phyloP scores from a whole-genome alignment of 1,140 invertebrate genomes.

The Diprion similis region DNA sequence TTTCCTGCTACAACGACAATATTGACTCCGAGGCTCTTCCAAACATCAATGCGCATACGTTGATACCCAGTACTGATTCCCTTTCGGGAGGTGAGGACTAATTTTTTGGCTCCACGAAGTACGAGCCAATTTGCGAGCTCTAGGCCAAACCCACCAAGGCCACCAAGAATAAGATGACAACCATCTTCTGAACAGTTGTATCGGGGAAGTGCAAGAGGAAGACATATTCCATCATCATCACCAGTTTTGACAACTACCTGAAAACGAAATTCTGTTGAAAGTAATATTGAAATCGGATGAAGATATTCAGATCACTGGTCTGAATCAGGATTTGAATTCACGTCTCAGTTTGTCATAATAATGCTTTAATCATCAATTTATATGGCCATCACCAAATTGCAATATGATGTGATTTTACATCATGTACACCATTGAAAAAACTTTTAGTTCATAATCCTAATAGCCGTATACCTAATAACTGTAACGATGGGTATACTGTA shows the following conservation, averaged over 20 bases:
- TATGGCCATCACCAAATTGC: too few species aligned
- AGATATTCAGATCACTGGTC: too few species aligned
- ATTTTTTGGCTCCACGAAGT: conserved; percentile 69
- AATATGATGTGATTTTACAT: too few species aligned
- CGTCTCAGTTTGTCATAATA: too few species aligned
- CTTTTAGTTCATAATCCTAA: too few species aligned
- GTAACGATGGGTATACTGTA: too few species aligned
- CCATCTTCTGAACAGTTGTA: conserved; percentile 60
- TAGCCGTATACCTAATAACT: too few species aligned
- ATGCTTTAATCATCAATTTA: too few species aligned
- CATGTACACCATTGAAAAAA: too few species aligned
- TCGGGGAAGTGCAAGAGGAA: conserved; percentile 60
- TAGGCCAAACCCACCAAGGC: conserved; percentile 83
- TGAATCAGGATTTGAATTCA: too few species aligned
- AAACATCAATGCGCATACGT: conserved; percentile 57
- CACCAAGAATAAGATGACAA: conserved; percentile 67
- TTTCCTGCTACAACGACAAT: conserved; percentile 60
- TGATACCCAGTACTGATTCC: conserved; percentile 78
- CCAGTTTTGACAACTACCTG: conserved; percentile 69
- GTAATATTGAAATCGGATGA: too few species aligned
- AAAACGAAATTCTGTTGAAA: conserved; percentile 4
- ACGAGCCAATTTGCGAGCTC: conserved; percentile 81
- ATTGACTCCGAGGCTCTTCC: conserved; percentile 63
- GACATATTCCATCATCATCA: conserved; percentile 40
- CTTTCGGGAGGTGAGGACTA: conserved; percentile 75